Evolutionary conservation across 2,888 invertebrate genomes (phyloP), one percentile per base, ranked within the genome.

Genomic region (Cerastoderma edule): DNA sequence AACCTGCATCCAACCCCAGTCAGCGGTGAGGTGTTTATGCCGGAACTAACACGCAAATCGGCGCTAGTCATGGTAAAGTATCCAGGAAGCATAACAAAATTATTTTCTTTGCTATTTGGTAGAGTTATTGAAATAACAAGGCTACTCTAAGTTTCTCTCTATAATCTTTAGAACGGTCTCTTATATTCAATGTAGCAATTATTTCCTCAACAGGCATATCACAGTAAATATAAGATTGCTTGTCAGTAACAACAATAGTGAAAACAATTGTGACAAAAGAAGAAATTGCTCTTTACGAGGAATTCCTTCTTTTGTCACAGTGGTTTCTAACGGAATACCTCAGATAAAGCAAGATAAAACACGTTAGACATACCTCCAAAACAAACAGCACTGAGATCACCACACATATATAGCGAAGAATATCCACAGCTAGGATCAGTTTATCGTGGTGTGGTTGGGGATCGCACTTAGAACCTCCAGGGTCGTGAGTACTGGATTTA

Each of bases 321-420:
- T 50, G 50, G 10, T 50, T 50, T 50, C n/a, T n/a, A n/a, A n/a
- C n/a, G n/a, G n/a, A n/a, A n/a, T 27, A 10, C 30, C n/a, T 30
- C 10, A 5, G 32, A 8, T 57, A 57, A 57, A 28, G 27, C 19
- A 24, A 56, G 5, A 3, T 28, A 56, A 57, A 5, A 44, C 44
- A 44, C n/a, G n/a, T n/a, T n/a, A n/a, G 3, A 72, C 75, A 53
- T 74, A 87, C 87, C 82, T 87, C 87, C 13, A 86, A 27, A 22
- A 85, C 54, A 69, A 87, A 87, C 33, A 84, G 1, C 13, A 80
- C 74, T 4, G 85, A 81, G 19, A 87, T 80, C n/a, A 74, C 71
- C 32, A 87, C 68, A 56, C 85, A 85, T 1, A 71, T 67, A 64
- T 85, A 86, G 53, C 67, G 53, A 22, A 78, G 30, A 3, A 82